Base-by-base conservation (phyloP, 2,797 vertebrate genomes). In the Thunnus albacares region DNA sequence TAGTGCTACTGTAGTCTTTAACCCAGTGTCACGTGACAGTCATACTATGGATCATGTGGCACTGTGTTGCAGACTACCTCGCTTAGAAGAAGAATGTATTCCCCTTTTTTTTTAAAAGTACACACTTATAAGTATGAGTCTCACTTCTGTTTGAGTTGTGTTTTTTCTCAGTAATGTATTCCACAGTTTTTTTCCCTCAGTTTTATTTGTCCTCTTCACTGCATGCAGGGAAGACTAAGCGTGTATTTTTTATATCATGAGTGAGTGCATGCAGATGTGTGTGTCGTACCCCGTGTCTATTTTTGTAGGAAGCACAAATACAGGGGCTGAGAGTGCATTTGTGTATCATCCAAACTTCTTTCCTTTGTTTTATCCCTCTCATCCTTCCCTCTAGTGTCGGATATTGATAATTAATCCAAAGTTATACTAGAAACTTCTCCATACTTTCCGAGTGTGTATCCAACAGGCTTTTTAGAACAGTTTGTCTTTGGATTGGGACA, bases 241-340 rank as follows among this genome's bases (percentile, higher is more conserved):
- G 15, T 38, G 62, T 20, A 53, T 47, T 6, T 47, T 47, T 47
- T 47, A 18, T 3, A 28, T n/a, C 1, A 14, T 24, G 2, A 13
- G 26, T 56, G 22, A 62, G 57, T 51, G 52, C 26, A 45, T 45
- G 38, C n/a, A 24, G 18, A n/a, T 75, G 47, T 66, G 51, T 68
- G 45, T 74, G 47, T 62, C 59, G 62, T 8, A 56, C 14, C 47
- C 24, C 22, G 18, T 65, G 7, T 68, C 8, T 59, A 18, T 26
- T 45, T 24, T 65, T 76, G 52, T 58, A 30, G 63, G 70, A 84
- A 87, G 78, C 83, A 82, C 77, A 60, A 80, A 71, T 43, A 64
- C 64, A 78, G 47, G 30, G 43, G 2, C 4, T 20, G 3, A 71
- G 24, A 69, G 67, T 69, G 41, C 49, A 28, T 64, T 82, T 82